These are phyloP conservation scores for Zaprionus inermis DNA, from an alignment of 1,140 invertebrate species.

Conservation along the genomic window DNA sequence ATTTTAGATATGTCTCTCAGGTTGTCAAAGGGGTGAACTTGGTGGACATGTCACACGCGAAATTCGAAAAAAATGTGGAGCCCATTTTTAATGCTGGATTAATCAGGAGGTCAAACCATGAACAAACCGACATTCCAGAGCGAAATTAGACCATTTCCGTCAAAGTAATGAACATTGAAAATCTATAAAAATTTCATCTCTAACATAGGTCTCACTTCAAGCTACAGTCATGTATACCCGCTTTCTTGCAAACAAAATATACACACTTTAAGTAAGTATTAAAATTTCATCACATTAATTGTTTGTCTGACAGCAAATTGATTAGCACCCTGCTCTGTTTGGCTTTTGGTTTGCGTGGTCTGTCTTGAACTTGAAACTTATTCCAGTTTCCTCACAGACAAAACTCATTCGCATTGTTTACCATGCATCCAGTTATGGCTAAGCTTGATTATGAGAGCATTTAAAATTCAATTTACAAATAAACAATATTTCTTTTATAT, in stretches of 20 bases:
- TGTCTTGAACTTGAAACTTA: conserved; percentile 9
- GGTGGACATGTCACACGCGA: no score
- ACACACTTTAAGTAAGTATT: neutral
- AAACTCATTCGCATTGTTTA: neutral
- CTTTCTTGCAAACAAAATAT: neutral
- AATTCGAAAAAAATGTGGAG: no score
- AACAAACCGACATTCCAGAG: no score
- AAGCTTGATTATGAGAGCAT: conserved; percentile 5
- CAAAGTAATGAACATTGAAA: no score
- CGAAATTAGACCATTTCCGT: no score
- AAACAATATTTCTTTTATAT: neutral
- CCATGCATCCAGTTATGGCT: neutral
- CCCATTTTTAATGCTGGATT: no score
- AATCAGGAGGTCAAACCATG: no score
- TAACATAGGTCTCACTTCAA: no score
- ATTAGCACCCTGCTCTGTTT: conserved; percentile 46
- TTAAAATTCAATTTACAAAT: conserved; percentile 4
- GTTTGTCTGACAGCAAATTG: conserved; percentile 31
- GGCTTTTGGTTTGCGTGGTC: neutral
- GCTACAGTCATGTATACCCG: neutral
- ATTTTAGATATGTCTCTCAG: no score
- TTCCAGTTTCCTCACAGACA: neutral
- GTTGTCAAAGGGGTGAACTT: no score
- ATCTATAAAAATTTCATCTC: no score
- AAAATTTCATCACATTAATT: conserved; percentile 67